Evolutionary conservation across 2,888 invertebrate species (phyloP).

Genomic region (Uloborus plumipes): DNA sequence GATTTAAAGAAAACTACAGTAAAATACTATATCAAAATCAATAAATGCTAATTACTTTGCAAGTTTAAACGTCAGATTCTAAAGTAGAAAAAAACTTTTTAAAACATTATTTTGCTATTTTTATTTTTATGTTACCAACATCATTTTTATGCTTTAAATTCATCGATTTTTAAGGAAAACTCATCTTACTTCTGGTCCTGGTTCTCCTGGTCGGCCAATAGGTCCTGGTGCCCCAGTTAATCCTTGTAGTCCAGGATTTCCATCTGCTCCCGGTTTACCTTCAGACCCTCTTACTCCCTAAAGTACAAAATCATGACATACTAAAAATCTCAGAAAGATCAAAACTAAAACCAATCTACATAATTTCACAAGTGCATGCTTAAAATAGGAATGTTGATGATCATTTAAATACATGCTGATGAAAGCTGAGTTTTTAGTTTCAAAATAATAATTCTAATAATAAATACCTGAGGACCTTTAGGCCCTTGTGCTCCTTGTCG

Average conservation of each 20-base stretch:
- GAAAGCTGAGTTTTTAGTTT: neutral
- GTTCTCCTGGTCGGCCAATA: conserved; percentile 81
- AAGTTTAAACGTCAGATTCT: too few relatives aligned
- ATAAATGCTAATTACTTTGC: too few relatives aligned
- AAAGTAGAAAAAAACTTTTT: too few relatives aligned
- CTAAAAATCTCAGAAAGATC: too few relatives aligned
- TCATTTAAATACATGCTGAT: too few relatives aligned
- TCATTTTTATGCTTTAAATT: neutral
- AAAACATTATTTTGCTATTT: too few relatives aligned
- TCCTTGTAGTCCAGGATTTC: conserved; percentile 75
- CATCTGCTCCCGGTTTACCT: conserved; percentile 62
- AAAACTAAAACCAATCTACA: too few relatives aligned
- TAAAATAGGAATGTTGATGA: too few relatives aligned
- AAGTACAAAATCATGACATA: neutral
- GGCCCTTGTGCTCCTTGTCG: conserved; percentile 75
- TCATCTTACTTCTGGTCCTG: conserved; percentile 73
- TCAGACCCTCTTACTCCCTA: conserved; percentile 63
- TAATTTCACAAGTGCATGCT: too few relatives aligned
- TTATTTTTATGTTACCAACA: too few relatives aligned
- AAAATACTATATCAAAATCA: too few relatives aligned
- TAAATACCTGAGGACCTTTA: conserved; percentile 75
- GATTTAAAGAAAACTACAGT: too few relatives aligned
- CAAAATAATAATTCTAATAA: neutral
- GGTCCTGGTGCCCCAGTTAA: conserved; percentile 74
- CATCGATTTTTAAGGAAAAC: neutral